A percentile compares a stretch with the other conserved stretches of the same genome.
phyloP scores from a whole-genome alignment of 2,797 vertebrate species.

The Pantherophis alleghaniensis region DNA sequence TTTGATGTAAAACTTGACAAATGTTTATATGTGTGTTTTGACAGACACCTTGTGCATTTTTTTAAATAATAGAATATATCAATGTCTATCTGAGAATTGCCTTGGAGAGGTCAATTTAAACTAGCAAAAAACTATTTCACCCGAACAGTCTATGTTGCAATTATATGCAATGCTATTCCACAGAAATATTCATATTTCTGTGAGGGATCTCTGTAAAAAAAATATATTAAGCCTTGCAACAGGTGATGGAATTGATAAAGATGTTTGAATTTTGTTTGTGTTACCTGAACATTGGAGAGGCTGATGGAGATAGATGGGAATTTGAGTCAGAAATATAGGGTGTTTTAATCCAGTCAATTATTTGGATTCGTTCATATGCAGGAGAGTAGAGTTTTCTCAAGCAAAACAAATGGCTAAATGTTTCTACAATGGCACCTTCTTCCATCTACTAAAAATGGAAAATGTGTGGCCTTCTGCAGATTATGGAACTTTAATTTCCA shows the following conservation, averaged over 20 bases:
- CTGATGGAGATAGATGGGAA: background rate
- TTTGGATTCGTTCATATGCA: background rate
- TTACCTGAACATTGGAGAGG: background rate
- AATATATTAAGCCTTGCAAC: background rate
- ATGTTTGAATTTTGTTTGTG: background rate
- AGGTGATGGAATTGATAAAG: background rate
- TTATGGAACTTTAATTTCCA: background rate
- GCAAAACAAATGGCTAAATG: background rate
- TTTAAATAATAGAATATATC: constrained; percentile 28
- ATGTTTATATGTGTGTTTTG: constrained; percentile 20
- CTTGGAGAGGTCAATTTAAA: constrained; percentile 39
- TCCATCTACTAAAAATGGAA: background rate
- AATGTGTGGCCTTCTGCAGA: background rate
- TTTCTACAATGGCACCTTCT: background rate
- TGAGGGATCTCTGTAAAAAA: background rate
- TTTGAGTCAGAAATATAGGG: background rate
- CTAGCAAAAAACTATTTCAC: constrained; percentile 4
- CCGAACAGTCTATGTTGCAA: background rate
- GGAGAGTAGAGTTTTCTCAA: background rate
- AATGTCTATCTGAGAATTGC: constrained; percentile 30
- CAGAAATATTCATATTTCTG: background rate
- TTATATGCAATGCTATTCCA: background rate
- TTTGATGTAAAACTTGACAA: constrained; percentile 52
- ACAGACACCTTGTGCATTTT: constrained; percentile 37
- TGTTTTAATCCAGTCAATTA: background rate